Evolutionary conservation across 2,888 invertebrate genomes (phyloP), one percentile per base, ranked within the genome.

Genomic region (Margaritifera margaritifera): DNA sequence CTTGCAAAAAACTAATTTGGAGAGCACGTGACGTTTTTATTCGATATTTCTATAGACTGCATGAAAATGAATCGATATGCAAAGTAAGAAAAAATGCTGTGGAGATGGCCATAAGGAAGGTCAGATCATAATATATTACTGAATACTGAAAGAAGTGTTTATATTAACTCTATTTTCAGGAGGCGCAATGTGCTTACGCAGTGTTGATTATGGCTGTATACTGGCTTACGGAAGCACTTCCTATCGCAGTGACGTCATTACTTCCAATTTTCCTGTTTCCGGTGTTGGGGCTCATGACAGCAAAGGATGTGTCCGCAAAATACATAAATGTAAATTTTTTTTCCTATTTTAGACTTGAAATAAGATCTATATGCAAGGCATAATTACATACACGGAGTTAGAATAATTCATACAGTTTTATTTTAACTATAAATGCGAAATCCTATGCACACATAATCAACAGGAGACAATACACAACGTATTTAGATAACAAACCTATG

Each of bases 151-250:
- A 19, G 18, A 56, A 22, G 18, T 25, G 15, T 60, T 60, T 0
- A 25, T 11, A n/a, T 60, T 60, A 1, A 25, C 20, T 15, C 18
- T 51, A 8, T 19, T 73, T 78, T 11, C 78, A 86, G 86, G 85
- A 84, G 64, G 77, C 82, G 69, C 72, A 70, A 79, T 85, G 85
- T 77, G 86, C 81, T 2, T 86, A 85, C 64, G 82, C 79, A 11
- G 76, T 86, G 8, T 60, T 82, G 15, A 64, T 88, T 27, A 87
- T 89, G 87, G 87, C 86, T 4, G 64, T 86, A 6, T 88, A 79
- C 75, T 89, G 88, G 88, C 79, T 87, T 59, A 80, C 86, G 22
- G 87, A 88, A 66, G 79, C 83, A 8, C 67, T 88, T n/a, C 88
- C 88, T 0, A 82, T 88, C 6, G 78, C 85, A 8, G 86, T 86